Conservation (phyloP, 2,888 invertebrate genomes). For the Philaethria dido region DNA sequence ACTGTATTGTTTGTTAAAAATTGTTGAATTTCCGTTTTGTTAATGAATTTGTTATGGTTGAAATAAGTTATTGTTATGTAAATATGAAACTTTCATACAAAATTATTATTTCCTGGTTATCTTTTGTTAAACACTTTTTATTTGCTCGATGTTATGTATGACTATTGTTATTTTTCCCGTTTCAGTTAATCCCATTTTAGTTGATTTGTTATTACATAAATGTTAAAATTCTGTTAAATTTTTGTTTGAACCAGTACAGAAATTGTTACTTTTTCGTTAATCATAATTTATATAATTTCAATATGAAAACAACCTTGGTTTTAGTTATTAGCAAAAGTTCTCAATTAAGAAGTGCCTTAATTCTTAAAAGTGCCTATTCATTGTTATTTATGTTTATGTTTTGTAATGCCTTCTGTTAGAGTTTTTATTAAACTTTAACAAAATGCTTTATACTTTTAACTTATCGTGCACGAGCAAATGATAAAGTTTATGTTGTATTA, state of each 20-base stretch:
- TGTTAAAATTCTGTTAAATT: constrained; percentile 36
- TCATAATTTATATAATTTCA: background rate
- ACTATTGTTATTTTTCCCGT: constrained; percentile 27
- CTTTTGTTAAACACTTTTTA: constrained; percentile 33
- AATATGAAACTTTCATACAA: constrained; percentile 10
- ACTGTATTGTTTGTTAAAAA: constrained; percentile 29
- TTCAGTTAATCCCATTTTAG: constrained; percentile 19
- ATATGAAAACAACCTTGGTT: constrained; percentile 1
- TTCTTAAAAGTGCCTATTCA: constrained; percentile 61
- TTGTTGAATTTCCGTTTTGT: constrained; percentile 49
- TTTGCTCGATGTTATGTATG: constrained; percentile 36
- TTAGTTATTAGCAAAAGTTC: constrained; percentile 25
- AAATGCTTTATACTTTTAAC: constrained; percentile 49
- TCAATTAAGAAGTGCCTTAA: constrained; percentile 67
- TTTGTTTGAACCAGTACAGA: background rate
- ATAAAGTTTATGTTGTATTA: constrained; percentile 2
- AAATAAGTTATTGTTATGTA: constrained; percentile 21
- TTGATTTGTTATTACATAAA: background rate
- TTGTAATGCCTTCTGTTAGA: constrained; percentile 55
- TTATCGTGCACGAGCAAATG: constrained; percentile 27
- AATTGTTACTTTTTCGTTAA: background rate
- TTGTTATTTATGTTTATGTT: constrained; percentile 43
- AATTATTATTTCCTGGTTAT: constrained; percentile 19
- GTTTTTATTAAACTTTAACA: constrained; percentile 57
- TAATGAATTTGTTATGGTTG: constrained; percentile 36